Conservation (phyloP, 2,888 invertebrate species). For the Diogma glabrata region DNA sequence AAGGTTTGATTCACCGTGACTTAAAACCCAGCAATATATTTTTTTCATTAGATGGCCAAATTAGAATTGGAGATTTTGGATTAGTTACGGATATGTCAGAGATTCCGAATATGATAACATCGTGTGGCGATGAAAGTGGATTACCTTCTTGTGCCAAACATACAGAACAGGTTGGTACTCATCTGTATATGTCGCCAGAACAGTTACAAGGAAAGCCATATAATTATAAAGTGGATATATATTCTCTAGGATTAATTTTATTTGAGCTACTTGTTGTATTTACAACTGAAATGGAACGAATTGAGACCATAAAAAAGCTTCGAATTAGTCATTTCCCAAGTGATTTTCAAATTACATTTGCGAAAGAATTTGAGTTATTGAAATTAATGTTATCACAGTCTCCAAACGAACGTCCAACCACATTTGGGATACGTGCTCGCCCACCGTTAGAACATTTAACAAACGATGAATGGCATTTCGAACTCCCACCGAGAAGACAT, state of each 20-base stretch:
- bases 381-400: slow-evolving; percentile 63
- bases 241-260: slow-evolving; percentile 84
- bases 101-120: slow-evolving; percentile 33
- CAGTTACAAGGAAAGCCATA: slow-evolving; percentile 66
- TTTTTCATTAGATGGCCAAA: slow-evolving; percentile 77
- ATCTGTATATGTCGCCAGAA: slow-evolving; percentile 97
- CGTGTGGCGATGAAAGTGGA: slow-evolving; percentile 26
- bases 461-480: slow-evolving; percentile 40
- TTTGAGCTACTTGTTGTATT: slow-evolving; percentile 89
- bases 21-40: slow-evolving; percentile 92
- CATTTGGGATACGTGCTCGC: slow-evolving; percentile 50
- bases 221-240: slow-evolving; percentile 90
- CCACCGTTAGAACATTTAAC: slow-evolving; percentile 43
- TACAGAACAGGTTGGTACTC: slow-evolving; percentile 67
- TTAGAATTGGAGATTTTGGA: slow-evolving; percentile 97
- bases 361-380: slow-evolving; percentile 58
- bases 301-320: slow-evolving; percentile 51
- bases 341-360: slow-evolving; percentile 50
- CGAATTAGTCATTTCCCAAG: slow-evolving; percentile 56
- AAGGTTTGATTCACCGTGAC: slow-evolving; percentile 90
- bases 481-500: slow-evolving; percentile 35
- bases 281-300: slow-evolving; percentile 81
- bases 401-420: slow-evolving; percentile 63
- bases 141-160: slow-evolving; percentile 38
- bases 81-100: slow-evolving; percentile 82